phyloP scores from a whole-genome alignment of 2,797 vertebrate genomes.

The Lithobates sylvaticus region DNA sequence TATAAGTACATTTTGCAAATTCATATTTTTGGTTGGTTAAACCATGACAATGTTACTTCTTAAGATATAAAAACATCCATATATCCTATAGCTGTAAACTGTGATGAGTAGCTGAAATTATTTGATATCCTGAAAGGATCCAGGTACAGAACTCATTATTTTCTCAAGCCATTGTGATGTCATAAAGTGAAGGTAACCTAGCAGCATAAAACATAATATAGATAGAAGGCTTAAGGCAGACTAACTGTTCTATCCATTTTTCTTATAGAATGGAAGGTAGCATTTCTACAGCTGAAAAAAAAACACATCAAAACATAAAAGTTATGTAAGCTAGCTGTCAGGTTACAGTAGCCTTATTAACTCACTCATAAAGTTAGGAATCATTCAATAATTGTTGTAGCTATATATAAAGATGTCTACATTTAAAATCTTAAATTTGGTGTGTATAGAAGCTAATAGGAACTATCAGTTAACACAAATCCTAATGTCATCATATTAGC shows the following conservation, averaged over 20 bases:
- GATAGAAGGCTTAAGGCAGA: constrained; percentile 8
- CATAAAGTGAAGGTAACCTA: constrained; percentile 15
- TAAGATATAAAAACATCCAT: neutral
- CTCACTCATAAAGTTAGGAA: neutral
- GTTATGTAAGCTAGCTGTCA: neutral
- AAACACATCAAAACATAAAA: neutral
- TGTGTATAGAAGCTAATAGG: too few relatives aligned
- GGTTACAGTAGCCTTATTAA: neutral
- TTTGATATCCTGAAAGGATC: constrained; percentile 15
- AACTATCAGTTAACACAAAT: too few relatives aligned
- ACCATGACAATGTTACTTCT: neutral
- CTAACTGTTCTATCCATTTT: constrained; percentile 1
- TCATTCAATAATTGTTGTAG: neutral
- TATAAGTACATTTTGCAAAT: too few relatives aligned
- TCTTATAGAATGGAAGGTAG: neutral
- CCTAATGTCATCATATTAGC: too few relatives aligned
- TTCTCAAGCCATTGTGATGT: constrained; percentile 27
- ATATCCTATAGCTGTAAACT: neutral
- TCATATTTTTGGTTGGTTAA: too few relatives aligned
- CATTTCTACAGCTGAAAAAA: neutral
- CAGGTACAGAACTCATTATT: constrained; percentile 16
- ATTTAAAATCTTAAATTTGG: too few relatives aligned
- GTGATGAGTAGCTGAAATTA: neutral
- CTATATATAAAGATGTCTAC: too few relatives aligned
- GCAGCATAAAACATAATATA: constrained; percentile 34